Base-by-base conservation (phyloP, 2,888 invertebrate species). In the Yponomeuta malinellus region DNA sequence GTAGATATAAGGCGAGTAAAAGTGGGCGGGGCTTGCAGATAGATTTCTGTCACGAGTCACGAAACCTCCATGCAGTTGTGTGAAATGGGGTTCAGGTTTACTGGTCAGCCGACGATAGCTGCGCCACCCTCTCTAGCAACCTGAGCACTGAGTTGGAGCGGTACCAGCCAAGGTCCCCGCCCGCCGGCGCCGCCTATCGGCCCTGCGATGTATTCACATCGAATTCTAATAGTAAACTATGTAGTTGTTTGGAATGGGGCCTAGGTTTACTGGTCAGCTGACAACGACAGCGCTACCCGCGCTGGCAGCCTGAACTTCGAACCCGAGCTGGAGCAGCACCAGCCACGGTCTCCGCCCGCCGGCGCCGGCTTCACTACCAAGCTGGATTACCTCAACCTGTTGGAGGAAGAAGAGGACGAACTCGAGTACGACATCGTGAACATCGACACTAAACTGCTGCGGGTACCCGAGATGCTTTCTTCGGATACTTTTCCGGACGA, bases 351-450 rank as follows among this genome's bases (percentile, higher is more conserved):
- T 6, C 43, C 43, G 43, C 43, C 43, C 43, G 15, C 52, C 15
- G 15, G 52, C 5, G 52, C 52, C 12, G 52, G 52, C 52, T 59
- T 59, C 52, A 12, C 52, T 59, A 59, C 52, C 15, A 59, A 59
- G 15, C 52, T 59, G 52, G 80, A 84, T 6, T 77, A 87, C 8
- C 72, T 89, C 8, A 75, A 82, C 9, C 75, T 89, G 2, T 74
- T 90, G 68, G 93, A 93, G 43, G 92, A 93, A 0, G 85, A 88
- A 71, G 92, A 94, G 0, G 81, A 92, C 0, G 89, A 95, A 59
- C 85, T 93, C 69, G 92, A 94, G 43, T 92, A 83, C 69, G 90
- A 90, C 48, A 92, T 92, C 43, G 75, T 91, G 10, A 92, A 92
- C 72, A 91, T 92, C 64, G 84, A 87, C 64, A 82, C 81, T 0